Conservation (phyloP, 2,888 invertebrate genomes). For the Trissoscelio sp. region DNA sequence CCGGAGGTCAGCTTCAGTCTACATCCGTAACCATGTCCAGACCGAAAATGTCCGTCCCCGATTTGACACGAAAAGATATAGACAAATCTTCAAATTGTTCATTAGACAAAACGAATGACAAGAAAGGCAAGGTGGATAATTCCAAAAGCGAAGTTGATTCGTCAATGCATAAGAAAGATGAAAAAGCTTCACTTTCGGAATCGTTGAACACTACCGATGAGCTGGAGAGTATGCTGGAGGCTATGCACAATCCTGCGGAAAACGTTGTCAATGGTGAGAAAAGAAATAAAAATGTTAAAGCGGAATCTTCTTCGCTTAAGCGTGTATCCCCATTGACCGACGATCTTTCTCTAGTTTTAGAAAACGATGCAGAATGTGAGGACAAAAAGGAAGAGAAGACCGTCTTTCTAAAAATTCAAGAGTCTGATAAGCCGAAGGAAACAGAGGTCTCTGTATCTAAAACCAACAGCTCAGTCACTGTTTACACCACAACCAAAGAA, state of each 20-base stretch:
- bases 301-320: slow-evolving; percentile 75
- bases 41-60: slow-evolving; percentile 77
- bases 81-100: slow-evolving; percentile 24
- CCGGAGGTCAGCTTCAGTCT: slow-evolving; percentile 72
- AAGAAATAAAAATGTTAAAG: slow-evolving; percentile 63
- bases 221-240: slow-evolving; percentile 83
- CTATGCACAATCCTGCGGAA: slow-evolving; percentile 82
- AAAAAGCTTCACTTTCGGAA: slow-evolving; percentile 66
- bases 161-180: slow-evolving; percentile 66
- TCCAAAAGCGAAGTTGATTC: slow-evolving; percentile 74
- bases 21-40: slow-evolving; percentile 76
- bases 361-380: slow-evolving; percentile 78
- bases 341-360: slow-evolving; percentile 81
- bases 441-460: slow-evolving; percentile 60
- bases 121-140: slow-evolving; percentile 73
- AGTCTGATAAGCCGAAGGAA: slow-evolving; percentile 68
- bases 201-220: slow-evolving; percentile 82
- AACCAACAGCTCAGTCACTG: slow-evolving; percentile 61
- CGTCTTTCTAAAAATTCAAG: slow-evolving; percentile 67
- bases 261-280: slow-evolving; percentile 76
- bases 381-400: slow-evolving; percentile 70
- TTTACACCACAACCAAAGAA: slow-evolving; percentile 67
- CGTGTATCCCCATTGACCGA: slow-evolving; percentile 81
- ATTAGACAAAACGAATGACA: slow-evolving; percentile 44
- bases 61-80: slow-evolving; percentile 72